Base-by-base conservation (phyloP, 2,888 invertebrate genomes). In the Ennomos erosarius region DNA sequence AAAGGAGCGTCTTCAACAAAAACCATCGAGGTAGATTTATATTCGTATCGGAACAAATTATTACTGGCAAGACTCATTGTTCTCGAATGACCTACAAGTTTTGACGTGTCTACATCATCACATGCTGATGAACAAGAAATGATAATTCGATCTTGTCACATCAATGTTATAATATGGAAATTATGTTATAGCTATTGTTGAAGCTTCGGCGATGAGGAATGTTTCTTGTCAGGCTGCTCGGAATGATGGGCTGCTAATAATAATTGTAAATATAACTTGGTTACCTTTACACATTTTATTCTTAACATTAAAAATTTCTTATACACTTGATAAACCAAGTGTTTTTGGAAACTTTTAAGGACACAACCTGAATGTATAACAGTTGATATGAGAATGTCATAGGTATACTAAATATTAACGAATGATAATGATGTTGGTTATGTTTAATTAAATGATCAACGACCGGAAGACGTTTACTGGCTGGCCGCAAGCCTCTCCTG, bases 141-240 rank as follows among this genome's bases (percentile, higher is more conserved):
- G 83, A 80, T 88, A 86, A 88, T 88, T 86, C 79, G 75, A 79
- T 86, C 84, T 74, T 81, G 84, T 86, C 82, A 79, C 79, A 81
- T 79, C 69, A 67, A 77, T 79, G 79, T 84, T 74, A 68, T 75
- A 74, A 70, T 81, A 82, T 79, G 76, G 76, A 81, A 76, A 79
- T 81, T 54, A 68, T 71, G 61, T 72, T 68, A 49, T 71, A 64
- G 61, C 73, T 60, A 78, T 80, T 76, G 79, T 79, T 73, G 56
- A 50, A 60, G 59, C 51, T 40, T 59, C 56, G 64, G 65, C 59
- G 38, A 26, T 61, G 62, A 65, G 69, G 59, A 62, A 72, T 71
- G 65, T 76, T 70, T 49, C 64, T 59, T 70, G 69, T 74, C 59
- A 51, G 59, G 52, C 55, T 55, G 51, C 55, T 53, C 46, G 34